Conservation (phyloP, 2,888 invertebrate genomes). For the Mechanitis messenoides region DNA sequence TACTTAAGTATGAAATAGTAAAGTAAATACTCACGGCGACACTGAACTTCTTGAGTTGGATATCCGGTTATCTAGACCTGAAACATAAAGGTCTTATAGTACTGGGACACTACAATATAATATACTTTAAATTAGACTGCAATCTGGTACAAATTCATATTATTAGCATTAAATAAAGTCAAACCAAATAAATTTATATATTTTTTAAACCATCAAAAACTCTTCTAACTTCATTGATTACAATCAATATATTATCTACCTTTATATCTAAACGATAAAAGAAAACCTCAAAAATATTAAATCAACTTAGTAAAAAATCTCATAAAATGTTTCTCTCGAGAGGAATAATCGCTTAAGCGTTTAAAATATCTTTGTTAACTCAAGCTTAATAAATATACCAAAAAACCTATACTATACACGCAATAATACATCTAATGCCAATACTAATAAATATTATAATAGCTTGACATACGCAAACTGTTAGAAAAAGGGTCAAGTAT, state of each 20-base stretch:
- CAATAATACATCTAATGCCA: constrained; percentile 13
- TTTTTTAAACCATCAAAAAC: no score
- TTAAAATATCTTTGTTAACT: constrained; percentile 18
- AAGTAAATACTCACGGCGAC: constrained; percentile 61
- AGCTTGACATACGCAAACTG: constrained; percentile 1
- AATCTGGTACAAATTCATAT: neutral
- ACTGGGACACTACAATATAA: no score
- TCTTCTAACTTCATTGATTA: no score
- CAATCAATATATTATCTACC: no score
- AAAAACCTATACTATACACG: neutral
- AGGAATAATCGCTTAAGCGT: constrained; percentile 22
- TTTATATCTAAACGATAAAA: neutral
- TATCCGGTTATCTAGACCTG: constrained; percentile 73
- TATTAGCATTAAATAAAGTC: neutral
- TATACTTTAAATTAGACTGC: no score
- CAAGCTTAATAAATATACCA: constrained; percentile 7
- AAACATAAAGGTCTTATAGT: constrained; percentile 21
- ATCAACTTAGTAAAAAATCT: neutral
- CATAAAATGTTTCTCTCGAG: constrained; percentile 1
- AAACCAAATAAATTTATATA: no score
- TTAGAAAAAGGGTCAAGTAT: constrained; percentile 39
- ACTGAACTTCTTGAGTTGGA: constrained; percentile 66
- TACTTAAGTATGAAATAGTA: neutral
- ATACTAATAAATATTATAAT: constrained; percentile 15
- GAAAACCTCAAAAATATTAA: neutral